phyloP scores from a whole-genome alignment of 1,140 invertebrate genomes.

The Penaeus japonicus region DNA sequence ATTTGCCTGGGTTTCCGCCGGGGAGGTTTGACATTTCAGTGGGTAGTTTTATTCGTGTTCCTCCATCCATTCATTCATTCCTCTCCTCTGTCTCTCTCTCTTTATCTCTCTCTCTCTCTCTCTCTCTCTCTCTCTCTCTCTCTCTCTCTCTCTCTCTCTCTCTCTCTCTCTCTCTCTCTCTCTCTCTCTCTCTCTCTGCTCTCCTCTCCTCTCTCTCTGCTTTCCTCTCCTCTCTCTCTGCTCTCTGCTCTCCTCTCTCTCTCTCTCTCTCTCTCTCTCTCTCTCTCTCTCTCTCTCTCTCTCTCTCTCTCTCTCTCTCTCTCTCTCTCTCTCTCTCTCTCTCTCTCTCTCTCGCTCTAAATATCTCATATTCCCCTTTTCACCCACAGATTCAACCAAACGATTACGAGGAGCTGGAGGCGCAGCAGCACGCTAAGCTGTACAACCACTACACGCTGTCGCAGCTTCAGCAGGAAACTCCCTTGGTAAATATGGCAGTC shows the following conservation, averaged over 20 bases:
- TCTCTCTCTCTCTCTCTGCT: neutral
- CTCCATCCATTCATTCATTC: too few species aligned
- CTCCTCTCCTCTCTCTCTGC: neutral
- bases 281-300: neutral
- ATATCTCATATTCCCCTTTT: neutral
- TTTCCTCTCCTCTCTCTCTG: too few species aligned
- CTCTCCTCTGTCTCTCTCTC: neutral
- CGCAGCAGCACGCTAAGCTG: neutral
- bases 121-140: neutral
- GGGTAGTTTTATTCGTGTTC: too few species aligned
- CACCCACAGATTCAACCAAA: neutral
- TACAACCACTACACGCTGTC: constrained; percentile 12
- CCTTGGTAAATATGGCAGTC: neutral
- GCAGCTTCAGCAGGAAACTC: neutral
- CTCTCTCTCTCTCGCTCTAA: neutral
- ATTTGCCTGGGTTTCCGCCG: too few species aligned
- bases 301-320: neutral
- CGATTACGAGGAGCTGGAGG: constrained; percentile 20
- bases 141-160: neutral
- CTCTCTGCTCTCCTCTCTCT: neutral
- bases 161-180: neutral
- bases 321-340: too few species aligned
- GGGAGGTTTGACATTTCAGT: too few species aligned
- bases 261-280: neutral
- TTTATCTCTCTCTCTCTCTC: neutral